Base-by-base conservation (phyloP, 2,113 vertebrate species). In the Pelodiscus sinensis region DNA sequence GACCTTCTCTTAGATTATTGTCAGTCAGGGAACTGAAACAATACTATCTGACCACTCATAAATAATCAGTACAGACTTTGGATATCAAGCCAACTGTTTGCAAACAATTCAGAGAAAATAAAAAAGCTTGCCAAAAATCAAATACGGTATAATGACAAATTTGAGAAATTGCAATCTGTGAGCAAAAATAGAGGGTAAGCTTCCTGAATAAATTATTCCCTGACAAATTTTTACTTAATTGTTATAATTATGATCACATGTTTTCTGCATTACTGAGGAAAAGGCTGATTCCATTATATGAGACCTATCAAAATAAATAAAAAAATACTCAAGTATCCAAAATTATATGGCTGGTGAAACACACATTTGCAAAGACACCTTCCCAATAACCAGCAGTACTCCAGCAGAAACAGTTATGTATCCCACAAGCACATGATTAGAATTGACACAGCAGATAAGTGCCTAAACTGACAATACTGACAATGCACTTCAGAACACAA, bases 281-380 rank as follows among this genome's bases (percentile, higher is more conserved):
- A 18, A 71, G 21, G n/a, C 8, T 71, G n/a, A 71, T 71, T 71
- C n/a, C n/a, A 71, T 31, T 21, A 35, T 68, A n/a, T 5, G 7
- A 35, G 65, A 10, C n/a, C 18, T 35, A 71, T 35, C 16, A 71
- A 35, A 71, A 35, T 35, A 71, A 71, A 71, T 35, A 71, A 10
- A 71, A 71, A 71, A 60, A 44, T n/a, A 68, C n/a, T 14, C 62
- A 68, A n/a, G 15, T 68, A 68, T 71, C 16, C 15, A 29, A 31
- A 11, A 38, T 58, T 13, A 58, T 52, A 16, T 13, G 84, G 16
- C 21, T 85, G 7, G 3, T 58, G 79, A 44, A 8, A 60, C 1
- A 8, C 11, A 44, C 0, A 0, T 84, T n/a, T 56, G 11, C 18
- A 38, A 80, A 2, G 55, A 5, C 2, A 1, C 44, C 6, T 5